Percentiles rank a stretch among this genome's conserved stretches.
These are phyloP conservation scores for Hofmannophila pseudospretella DNA, from an alignment of 2,888 invertebrate species.

Conservation along the genomic window DNA sequence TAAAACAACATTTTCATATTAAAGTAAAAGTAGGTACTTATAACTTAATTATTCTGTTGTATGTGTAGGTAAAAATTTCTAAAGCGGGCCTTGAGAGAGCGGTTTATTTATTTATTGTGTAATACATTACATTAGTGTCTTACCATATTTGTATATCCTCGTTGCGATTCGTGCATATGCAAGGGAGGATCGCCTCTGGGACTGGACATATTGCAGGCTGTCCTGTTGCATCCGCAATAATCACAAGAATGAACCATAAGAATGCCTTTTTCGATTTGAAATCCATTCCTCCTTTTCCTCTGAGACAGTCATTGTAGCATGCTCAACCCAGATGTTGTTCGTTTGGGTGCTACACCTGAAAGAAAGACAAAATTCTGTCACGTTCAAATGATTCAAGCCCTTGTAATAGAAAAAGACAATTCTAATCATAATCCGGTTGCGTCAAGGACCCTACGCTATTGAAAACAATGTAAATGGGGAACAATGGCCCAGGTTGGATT, in stretches of 20 bases:
- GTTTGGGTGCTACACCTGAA: slow-evolving; percentile 12
- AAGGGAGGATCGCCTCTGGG: slow-evolving; percentile 87
- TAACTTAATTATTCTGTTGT: no score
- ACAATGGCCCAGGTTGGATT: slow-evolving; percentile 57
- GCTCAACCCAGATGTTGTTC: slow-evolving; percentile 13
- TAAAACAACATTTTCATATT: slow-evolving; percentile 43
- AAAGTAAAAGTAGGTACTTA: no score
- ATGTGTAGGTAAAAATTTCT: no score
- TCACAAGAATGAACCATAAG: slow-evolving; percentile 46
- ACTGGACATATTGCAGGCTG: slow-evolving; percentile 80
- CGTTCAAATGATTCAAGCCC: no score
- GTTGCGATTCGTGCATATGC: slow-evolving; percentile 86
- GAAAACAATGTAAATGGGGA: slow-evolving; percentile 62
- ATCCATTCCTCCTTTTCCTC: slow-evolving; percentile 59
- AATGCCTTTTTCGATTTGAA: slow-evolving; percentile 44
- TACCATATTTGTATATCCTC: slow-evolving; percentile 93
- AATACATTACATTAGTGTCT: slow-evolving; percentile 15
- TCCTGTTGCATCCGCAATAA: slow-evolving; percentile 29
- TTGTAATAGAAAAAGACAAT: slow-evolving; percentile 7
- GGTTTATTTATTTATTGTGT: no score
- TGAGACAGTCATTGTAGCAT: slow-evolving; percentile 66
- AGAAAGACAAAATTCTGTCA: slow-evolving; percentile 5
- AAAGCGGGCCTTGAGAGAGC: no score
- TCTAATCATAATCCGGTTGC: slow-evolving; percentile 40
- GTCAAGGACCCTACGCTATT: slow-evolving; percentile 59